These are phyloP conservation scores for Zophobas atratus DNA, from an alignment of 1,140 invertebrate species.

Conservation along the genomic window DNA sequence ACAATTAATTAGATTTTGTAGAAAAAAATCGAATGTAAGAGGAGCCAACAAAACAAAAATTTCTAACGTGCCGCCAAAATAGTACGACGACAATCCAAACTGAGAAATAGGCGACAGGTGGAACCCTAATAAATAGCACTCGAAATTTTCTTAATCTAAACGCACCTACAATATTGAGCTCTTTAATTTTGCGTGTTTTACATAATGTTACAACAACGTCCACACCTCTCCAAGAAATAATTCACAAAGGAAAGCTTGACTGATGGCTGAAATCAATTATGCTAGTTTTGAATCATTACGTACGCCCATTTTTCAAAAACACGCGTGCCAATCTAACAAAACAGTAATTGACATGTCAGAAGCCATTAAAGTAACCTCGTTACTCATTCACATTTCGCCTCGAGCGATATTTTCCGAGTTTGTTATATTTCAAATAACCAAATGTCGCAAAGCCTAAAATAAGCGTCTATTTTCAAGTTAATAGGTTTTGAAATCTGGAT, in stretches of 20 bases:
- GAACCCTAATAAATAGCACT: conserved; percentile 43
- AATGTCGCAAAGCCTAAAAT: conserved; percentile 22
- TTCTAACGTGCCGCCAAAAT: conserved; percentile 39
- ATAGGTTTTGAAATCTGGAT: conserved; percentile 30
- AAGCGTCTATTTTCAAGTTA: conserved; percentile 30
- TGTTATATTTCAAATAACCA: not conserved
- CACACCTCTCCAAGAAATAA: not conserved
- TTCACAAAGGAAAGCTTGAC: conserved; percentile 1
- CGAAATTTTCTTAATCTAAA: conserved; percentile 28
- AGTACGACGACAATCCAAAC: conserved; percentile 28
- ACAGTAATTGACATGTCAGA: no score
- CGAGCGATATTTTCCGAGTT: not conserved
- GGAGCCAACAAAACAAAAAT: conserved; percentile 33
- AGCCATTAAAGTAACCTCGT: no score
- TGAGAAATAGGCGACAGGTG: conserved; percentile 45
- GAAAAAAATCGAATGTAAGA: not conserved
- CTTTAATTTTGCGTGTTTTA: conserved; percentile 3
- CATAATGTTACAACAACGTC: not conserved
- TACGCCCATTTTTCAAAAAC: not conserved
- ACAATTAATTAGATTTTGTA: conserved; percentile 13
- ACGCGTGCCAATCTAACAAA: not conserved
- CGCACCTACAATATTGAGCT: conserved; percentile 17
- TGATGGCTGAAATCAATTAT: not conserved
- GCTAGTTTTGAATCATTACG: not conserved
- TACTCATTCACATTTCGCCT: no score